A percentile compares a stretch with the other conserved stretches of the same genome.
Evolutionary conservation across 1,140 invertebrate genomes (phyloP).

Genomic region (Microplitis mediator): DNA sequence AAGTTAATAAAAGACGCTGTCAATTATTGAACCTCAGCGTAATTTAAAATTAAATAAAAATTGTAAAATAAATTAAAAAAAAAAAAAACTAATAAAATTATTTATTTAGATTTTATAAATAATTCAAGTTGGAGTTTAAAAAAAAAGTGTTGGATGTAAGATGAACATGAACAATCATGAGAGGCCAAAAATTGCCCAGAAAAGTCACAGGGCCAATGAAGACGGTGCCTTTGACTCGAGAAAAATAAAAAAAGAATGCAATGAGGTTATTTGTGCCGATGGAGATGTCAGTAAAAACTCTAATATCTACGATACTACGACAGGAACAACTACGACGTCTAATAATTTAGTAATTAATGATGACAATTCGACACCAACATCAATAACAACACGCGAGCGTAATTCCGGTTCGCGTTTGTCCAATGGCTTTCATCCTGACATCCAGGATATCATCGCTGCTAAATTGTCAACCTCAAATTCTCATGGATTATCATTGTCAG

Average conservation of each 20-base stretch:
- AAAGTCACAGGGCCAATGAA: conserved; percentile 37
- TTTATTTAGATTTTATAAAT: no score
- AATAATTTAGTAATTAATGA: neutral
- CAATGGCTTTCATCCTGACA: conserved; percentile 53
- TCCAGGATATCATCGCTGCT: conserved; percentile 50
- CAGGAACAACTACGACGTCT: conserved; percentile 14
- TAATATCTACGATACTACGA: neutral
- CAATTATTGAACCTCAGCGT: no score
- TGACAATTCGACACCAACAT: neutral
- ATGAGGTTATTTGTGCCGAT: conserved; percentile 40
- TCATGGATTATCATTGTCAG: conserved; percentile 41
- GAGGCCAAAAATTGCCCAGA: conserved; percentile 34
- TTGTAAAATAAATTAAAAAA: no score
- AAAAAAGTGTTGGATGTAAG: conserved; percentile 25
- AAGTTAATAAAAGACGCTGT: no score
- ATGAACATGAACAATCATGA: conserved; percentile 48
- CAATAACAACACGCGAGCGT: conserved; percentile 17
- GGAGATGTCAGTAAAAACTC: conserved; percentile 20
- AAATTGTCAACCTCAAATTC: conserved; percentile 45
- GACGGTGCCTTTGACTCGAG: conserved; percentile 43
- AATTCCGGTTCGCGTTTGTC: conserved; percentile 32
- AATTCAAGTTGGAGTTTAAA: no score
- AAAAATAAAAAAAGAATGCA: conserved; percentile 49
- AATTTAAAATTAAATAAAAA: no score
- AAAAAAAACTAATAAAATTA: no score